Evolutionary conservation across 2,888 invertebrate genomes (phyloP).

Genomic region (Campoplex nolae): DNA sequence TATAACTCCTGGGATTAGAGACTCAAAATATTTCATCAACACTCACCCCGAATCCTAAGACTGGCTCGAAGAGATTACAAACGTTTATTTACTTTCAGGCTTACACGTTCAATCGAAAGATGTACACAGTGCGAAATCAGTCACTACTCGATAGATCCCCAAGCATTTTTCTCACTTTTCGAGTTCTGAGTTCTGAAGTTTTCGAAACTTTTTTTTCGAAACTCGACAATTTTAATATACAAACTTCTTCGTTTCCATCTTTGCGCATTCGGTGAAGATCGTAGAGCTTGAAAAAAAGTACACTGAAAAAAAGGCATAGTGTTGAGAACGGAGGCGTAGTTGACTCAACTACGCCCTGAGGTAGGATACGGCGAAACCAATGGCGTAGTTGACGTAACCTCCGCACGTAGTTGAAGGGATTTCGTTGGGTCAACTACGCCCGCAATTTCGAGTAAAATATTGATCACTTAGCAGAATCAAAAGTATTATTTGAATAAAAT

Average conservation of each 20-base stretch:
- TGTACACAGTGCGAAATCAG: neutral
- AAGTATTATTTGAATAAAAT: too few species aligned
- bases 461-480: too few species aligned
- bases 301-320: too few species aligned
- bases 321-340: too few species aligned
- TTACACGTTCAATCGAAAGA: neutral
- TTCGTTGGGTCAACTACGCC: too few species aligned
- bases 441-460: too few species aligned
- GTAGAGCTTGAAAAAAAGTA: slow-evolving; percentile 11
- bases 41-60: too few species aligned
- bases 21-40: neutral
- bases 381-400: too few species aligned
- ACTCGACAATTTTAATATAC: neutral
- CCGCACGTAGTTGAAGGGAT: too few species aligned
- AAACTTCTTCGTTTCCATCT: slow-evolving; percentile 9
- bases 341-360: too few species aligned
- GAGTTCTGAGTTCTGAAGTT: neutral
- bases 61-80: neutral
- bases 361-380: too few species aligned
- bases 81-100: neutral
- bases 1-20: neutral
- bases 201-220: neutral
- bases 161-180: neutral
- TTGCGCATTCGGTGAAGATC: neutral
- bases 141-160: neutral